Evolutionary conservation across 2,888 invertebrate genomes (phyloP).

Genomic region (Sinotaia quadrata): DNA sequence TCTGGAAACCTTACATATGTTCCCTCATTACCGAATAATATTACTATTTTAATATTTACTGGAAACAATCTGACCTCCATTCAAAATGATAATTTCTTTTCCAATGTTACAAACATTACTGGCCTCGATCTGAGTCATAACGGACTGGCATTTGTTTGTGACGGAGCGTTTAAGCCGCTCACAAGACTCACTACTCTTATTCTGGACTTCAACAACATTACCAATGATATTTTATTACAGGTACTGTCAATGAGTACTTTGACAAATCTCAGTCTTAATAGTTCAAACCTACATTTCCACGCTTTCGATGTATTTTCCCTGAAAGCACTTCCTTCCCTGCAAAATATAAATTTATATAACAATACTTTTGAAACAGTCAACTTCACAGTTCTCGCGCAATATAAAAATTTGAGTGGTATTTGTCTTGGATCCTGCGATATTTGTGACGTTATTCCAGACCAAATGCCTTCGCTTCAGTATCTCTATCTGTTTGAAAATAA

Average conservation of each 20-base stretch:
- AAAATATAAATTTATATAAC: conserved; percentile 14
- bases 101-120: neutral
- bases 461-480: neutral
- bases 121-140: conserved; percentile 3
- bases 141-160: conserved; percentile 3
- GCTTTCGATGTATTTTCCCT: conserved; percentile 7
- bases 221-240: neutral
- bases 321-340: neutral
- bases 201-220: neutral
- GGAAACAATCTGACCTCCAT: conserved; percentile 19
- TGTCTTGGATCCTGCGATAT: conserved; percentile 12
- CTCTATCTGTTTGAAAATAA: conserved; percentile 20
- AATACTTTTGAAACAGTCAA: conserved; percentile 15
- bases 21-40: neutral
- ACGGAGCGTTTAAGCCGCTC: neutral
- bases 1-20: conserved; percentile 3
- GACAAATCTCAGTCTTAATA: conserved; percentile 13
- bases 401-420: conserved; percentile 17
- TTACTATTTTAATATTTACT: neutral
- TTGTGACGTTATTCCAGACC: neutral
- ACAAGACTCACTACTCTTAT: neutral
- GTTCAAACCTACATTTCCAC: neutral
- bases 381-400: conserved; percentile 1
- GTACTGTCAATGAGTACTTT: conserved; percentile 1
- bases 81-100: neutral